Evolutionary conservation across 2,888 invertebrate species (phyloP).

Genomic region (Microchrysa polita): DNA sequence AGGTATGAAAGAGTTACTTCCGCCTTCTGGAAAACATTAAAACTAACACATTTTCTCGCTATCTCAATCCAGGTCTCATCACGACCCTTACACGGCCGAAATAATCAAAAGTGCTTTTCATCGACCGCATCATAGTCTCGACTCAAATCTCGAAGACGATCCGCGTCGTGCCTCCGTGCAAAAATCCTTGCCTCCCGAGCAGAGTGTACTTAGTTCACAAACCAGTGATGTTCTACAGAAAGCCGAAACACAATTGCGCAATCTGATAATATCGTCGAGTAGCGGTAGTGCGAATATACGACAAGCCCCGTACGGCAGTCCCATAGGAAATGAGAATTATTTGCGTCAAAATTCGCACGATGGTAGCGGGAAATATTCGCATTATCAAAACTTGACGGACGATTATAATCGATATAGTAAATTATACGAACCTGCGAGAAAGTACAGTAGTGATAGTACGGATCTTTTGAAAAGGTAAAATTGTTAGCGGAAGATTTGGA

Average conservation of each 20-base stretch:
- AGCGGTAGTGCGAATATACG: conserved; percentile 50
- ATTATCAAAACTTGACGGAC: conserved; percentile 47
- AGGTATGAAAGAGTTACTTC: conserved; percentile 45
- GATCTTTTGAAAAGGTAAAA: conserved; percentile 50
- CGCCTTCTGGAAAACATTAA: not conserved
- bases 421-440: conserved; percentile 46
- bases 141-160: conserved; percentile 50
- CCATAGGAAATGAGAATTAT: conserved; percentile 46
- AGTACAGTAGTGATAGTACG: conserved; percentile 50
- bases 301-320: conserved; percentile 17
- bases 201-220: conserved; percentile 52
- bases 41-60: not conserved
- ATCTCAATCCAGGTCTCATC: conserved; percentile 17
- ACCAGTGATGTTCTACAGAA: conserved; percentile 54
- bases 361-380: conserved; percentile 46
- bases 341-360: conserved; percentile 41
- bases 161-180: conserved; percentile 21
- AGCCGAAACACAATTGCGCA: conserved; percentile 55
- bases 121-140: conserved; percentile 53
- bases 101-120: conserved; percentile 51
- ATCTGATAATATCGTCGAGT: conserved; percentile 53
- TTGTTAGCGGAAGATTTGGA: not conserved
- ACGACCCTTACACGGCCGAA: conserved; percentile 49
- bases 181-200: conserved; percentile 40
- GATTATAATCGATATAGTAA: conserved; percentile 45